phyloP scores from a whole-genome alignment of 2,888 invertebrate genomes.

The Pharmacophagus antenor region DNA sequence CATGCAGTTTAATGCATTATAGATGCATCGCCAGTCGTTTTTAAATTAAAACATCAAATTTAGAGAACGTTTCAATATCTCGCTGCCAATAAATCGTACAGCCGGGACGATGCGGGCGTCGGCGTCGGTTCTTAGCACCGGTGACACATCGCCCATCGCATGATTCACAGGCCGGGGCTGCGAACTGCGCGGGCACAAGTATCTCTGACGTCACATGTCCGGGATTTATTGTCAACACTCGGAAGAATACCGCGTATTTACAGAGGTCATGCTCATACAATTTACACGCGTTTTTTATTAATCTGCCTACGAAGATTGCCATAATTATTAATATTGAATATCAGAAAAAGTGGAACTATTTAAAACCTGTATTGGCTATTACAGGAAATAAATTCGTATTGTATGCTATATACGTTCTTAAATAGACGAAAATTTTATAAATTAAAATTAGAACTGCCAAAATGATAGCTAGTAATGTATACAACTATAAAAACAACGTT shows the following conservation, averaged over 20 bases:
- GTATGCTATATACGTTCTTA: no score
- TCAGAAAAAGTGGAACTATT: no score
- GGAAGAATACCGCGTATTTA: conserved; percentile 7
- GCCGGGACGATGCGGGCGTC: conserved; percentile 38
- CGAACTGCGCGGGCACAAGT: conserved; percentile 58
- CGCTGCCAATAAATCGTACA: conserved; percentile 47
- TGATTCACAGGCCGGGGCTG: conserved; percentile 64
- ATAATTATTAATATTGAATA: no score
- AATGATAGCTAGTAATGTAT: no score
- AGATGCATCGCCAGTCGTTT: no score
- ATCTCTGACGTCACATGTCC: conserved; percentile 72
- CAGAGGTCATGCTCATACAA: conserved; percentile 7
- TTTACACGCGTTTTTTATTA: background rate
- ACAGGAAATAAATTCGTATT: no score
- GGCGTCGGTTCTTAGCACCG: conserved; percentile 39
- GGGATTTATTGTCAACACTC: conserved; percentile 49
- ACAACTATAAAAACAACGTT: no score
- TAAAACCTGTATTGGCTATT: no score
- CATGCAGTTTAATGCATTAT: no score
- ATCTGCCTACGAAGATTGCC: background rate
- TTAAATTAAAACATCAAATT: conserved; percentile 36
- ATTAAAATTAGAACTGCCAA: no score
- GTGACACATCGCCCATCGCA: conserved; percentile 67
- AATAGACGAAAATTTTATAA: no score
- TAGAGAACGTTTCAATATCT: conserved; percentile 27